Conservation (phyloP, 2,113 vertebrate genomes). For the Callionymus lyra region DNA sequence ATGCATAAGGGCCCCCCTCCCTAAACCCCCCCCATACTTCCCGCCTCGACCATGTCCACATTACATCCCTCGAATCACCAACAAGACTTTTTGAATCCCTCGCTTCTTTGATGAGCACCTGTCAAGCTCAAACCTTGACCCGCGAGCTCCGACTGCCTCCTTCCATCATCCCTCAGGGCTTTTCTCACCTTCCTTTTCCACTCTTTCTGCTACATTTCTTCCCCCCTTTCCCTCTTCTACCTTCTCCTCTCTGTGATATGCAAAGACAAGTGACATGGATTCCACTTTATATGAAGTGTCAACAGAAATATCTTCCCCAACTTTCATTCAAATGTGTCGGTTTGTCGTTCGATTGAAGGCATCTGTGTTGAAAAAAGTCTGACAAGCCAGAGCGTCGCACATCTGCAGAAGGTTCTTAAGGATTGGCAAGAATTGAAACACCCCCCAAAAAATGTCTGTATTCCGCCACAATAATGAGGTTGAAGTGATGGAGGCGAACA, state of each 20-base stretch:
- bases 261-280: conserved; percentile 13
- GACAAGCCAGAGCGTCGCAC: no score
- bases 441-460: neutral
- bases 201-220: neutral
- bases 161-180: conserved; percentile 1
- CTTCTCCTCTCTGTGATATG: conserved; percentile 14
- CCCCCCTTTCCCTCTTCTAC: conserved; percentile 15
- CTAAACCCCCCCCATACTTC: conserved; percentile 11
- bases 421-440: no score
- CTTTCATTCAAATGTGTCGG: neutral
- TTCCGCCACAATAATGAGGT: conserved; percentile 10
- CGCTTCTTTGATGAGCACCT: conserved; percentile 44
- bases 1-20: conserved; percentile 40
- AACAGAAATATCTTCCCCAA: conserved; percentile 4
- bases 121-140: conserved; percentile 49
- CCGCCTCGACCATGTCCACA: conserved; percentile 7
- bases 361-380: no score
- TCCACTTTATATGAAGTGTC: conserved; percentile 2
- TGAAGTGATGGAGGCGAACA: conserved; percentile 3
- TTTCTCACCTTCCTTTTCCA: conserved; percentile 20
- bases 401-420: neutral
- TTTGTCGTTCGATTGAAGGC: no score
- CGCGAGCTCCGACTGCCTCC: neutral
- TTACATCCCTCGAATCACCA: conserved; percentile 1
- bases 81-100: conserved; percentile 26